Evolutionary conservation across 1,140 invertebrate species (phyloP), one percentile per base, ranked within the genome.

Genomic region (Calliopsis andreniformis): DNA sequence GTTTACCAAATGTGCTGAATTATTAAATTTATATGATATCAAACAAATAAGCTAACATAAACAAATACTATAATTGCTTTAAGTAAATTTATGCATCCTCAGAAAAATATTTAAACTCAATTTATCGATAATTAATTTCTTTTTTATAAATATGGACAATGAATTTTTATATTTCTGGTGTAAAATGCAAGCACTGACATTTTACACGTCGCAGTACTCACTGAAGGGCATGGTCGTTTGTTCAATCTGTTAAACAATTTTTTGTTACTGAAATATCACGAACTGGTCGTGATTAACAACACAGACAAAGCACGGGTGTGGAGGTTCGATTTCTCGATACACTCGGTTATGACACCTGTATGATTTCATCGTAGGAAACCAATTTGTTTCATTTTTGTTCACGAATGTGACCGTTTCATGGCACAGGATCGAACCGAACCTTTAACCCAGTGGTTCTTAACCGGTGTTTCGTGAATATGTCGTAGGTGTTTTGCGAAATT

Each of bases 51-150:
- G 4, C 6, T 30, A 42, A 18, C 32, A 14, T 32, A 1, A 16
- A 35, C n/a, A n/a, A n/a, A n/a, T n/a, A n/a, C n/a, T n/a, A n/a
- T n/a, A 35, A 35, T 23, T 23, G 3, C 35, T 8, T 62, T 30
- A 32, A 66, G 32, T 32, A 16, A 12, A 76, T 56, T 69, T 20
- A 75, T 63, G 18, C 8, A 64, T 51, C 23, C 62, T 32, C 45
- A n/a, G n/a, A n/a, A n/a, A n/a, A n/a, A n/a, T n/a, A n/a, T n/a
- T n/a, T n/a, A n/a, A n/a, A n/a, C n/a, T n/a, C n/a, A n/a, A n/a
- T n/a, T n/a, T n/a, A n/a, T n/a, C n/a, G n/a, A n/a, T n/a, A n/a
- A n/a, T n/a, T n/a, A n/a, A n/a, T n/a, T n/a, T n/a, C n/a, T n/a
- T n/a, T n/a, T n/a, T n/a, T n/a, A n/a, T n/a, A n/a, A n/a, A n/a